Percentiles rank a stretch among this genome's conserved stretches.
Conservation (phyloP, 2,113 vertebrate species). For the Crotalus viridis region DNA sequence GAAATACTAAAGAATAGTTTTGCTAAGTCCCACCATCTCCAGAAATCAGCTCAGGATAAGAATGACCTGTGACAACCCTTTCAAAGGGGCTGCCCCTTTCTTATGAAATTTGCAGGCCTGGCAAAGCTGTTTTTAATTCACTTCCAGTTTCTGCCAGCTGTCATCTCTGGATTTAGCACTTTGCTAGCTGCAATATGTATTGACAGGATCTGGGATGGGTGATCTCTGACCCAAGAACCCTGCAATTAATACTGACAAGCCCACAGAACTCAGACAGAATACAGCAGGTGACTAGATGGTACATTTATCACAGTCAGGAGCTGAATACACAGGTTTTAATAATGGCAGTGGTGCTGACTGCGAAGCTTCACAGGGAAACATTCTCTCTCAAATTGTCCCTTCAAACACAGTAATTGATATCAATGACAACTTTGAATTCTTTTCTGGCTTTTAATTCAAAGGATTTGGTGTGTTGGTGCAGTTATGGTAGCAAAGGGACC, state of each 20-base stretch:
- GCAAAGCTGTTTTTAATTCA: constrained; percentile 53
- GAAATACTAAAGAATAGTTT: constrained; percentile 42
- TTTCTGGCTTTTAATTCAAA: constrained; percentile 2
- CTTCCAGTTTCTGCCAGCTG: constrained; percentile 37
- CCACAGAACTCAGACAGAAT: constrained; percentile 23
- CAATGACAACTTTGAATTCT: not conserved
- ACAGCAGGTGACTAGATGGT: constrained; percentile 29
- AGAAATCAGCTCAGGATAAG: not conserved
- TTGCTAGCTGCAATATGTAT: constrained; percentile 38
- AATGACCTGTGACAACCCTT: constrained; percentile 44
- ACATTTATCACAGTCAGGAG: constrained; percentile 6
- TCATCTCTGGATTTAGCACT: constrained; percentile 33
- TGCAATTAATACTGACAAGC: constrained; percentile 45
- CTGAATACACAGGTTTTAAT: constrained; percentile 34
- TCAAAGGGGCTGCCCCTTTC: constrained; percentile 6
- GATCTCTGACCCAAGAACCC: constrained; percentile 30
- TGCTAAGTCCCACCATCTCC: constrained; percentile 9
- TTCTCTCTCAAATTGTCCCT: not conserved
- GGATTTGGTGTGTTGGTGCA: not conserved
- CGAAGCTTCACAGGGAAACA: constrained; percentile 10
- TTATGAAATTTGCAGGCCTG: constrained; percentile 40
- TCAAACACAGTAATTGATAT: not conserved
- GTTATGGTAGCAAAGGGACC: not conserved
- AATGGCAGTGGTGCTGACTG: not conserved
- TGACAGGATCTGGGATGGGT: constrained; percentile 39